Evolutionary conservation across 2,113 vertebrate genomes (phyloP).

Genomic region (Colius striatus): DNA sequence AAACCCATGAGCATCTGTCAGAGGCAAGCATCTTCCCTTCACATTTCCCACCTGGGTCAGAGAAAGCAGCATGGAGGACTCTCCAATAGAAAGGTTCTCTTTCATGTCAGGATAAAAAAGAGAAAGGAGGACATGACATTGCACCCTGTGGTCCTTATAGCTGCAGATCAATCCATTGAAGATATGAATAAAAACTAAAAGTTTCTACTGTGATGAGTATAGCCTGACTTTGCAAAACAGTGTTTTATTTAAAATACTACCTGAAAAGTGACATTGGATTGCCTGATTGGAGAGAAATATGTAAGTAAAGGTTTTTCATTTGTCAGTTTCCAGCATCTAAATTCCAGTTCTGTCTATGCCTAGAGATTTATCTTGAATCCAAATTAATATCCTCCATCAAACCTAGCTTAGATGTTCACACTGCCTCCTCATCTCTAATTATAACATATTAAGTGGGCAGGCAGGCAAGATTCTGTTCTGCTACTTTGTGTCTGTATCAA

Average conservation of each 20-base stretch:
- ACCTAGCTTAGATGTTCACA: background rate
- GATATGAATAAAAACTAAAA: background rate
- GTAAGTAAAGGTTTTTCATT: background rate
- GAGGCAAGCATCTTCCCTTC: background rate
- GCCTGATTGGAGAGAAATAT: background rate
- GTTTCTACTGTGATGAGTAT: background rate
- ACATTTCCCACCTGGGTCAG: background rate
- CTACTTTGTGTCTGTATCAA: background rate
- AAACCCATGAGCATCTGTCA: background rate
- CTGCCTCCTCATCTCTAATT: constrained; percentile 47
- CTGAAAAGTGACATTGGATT: background rate
- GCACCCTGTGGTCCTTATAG: background rate
- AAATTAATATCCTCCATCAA: background rate
- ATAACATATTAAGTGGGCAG: constrained; percentile 17
- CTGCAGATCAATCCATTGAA: rapidly evolving
- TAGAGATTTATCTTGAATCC: background rate
- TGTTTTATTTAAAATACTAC: background rate
- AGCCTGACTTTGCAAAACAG: background rate
- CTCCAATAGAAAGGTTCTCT: background rate
- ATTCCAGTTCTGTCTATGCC: background rate
- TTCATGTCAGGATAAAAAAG: background rate
- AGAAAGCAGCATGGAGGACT: background rate
- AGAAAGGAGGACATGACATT: background rate
- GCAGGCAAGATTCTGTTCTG: background rate
- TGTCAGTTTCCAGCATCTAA: background rate